Base-by-base conservation (phyloP, 2,113 vertebrate species). In the Cranoglanis bouderius region DNA sequence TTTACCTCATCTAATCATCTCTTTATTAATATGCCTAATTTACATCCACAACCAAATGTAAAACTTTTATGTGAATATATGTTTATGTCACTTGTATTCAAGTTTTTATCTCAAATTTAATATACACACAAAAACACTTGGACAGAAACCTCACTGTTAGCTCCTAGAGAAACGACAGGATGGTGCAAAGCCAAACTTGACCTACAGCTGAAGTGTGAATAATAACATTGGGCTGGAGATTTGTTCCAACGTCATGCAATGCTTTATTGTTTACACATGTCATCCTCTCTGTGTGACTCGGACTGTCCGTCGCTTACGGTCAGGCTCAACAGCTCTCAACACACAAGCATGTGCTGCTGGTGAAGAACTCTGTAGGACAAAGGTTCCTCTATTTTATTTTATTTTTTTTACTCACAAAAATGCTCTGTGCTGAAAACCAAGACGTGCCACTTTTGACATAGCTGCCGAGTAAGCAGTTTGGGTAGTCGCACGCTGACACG, bases 391-490 rank as follows among this genome's bases (percentile, higher is more conserved):
- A 7, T 89, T 57, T 35, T 78, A 2, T 32, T 84, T 24, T 65
- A 8, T 55, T 35, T 65, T 82, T 82, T n/a, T 35, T 19, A 35
- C 7, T 35, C 8, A 1, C 16, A 0, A 74, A 61, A 82, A 65
- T 83, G 84, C 38, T 81, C 78, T 82, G 43, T 38, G 10, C 46
- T 87, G 81, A 57, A 88, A 89, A 82, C 16, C 78, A 57, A 80
- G 81, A 87, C 24, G 6, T 87, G 46, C 55, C 84, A 49, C 75
- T 90, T 32, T 86, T 85, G 57, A 88, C 80, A 61, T 13, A 14
- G 40, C 4, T 59, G 85, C 53, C 70, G 82, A 82, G 74, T 91
- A 63, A 85, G 85, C 82, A n/a, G n/a, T 74, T 85, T 24, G 83
- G 29, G 46, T 43, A 82, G 55, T 84, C 57, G 16, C 84, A 75